Base-by-base conservation (phyloP, 2,797 vertebrate genomes). In the Valencia hispanica region DNA sequence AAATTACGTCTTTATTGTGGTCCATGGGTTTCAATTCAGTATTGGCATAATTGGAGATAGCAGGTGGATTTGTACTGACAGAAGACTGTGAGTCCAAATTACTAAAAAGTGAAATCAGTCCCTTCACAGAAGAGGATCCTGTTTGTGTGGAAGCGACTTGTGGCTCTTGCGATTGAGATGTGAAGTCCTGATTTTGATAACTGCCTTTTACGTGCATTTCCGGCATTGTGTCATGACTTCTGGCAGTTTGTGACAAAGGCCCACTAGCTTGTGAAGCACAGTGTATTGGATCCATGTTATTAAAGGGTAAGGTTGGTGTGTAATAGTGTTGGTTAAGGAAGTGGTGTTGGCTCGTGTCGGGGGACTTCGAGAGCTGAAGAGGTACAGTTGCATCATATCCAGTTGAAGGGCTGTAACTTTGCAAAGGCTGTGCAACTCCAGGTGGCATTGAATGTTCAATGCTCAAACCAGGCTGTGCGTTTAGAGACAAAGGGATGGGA, bases 91-190 rank as follows among this genome's bases (percentile, higher is more conserved):
- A 85, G 61, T 14, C 61, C 66, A 73, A 27, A 68, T 68, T 81
- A 88, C 86, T 89, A 83, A 92, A 94, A 73, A 90, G 74, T 79
- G 94, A 94, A 79, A 94, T 84, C 65, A 94, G 88, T 57, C 89
- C 76, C 50, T 93, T 91, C 48, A 94, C 91, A 80, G 91, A 85
- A 25, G 72, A 68, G 1, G 57, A 50, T 68, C n/a, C 82, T 75
- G 79, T 11, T 74, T 66, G 55, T 75, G 79, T 79, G 30, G 65
- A 36, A 70, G 75, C n/a, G 27, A 72, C 34, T 0, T 78, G 66
- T 66, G 81, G 72, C 73, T 41, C 61, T 81, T 86, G 75, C 2
- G 69, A 47, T 74, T 76, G 47, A 82, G 61, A 47, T 84, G 5
- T 68, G 36, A 39, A 34, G 2, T 41, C 20, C 18, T 85, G 84